Base-by-base conservation (phyloP, 2,888 invertebrate genomes). In the Lasioglossum malachurum region DNA sequence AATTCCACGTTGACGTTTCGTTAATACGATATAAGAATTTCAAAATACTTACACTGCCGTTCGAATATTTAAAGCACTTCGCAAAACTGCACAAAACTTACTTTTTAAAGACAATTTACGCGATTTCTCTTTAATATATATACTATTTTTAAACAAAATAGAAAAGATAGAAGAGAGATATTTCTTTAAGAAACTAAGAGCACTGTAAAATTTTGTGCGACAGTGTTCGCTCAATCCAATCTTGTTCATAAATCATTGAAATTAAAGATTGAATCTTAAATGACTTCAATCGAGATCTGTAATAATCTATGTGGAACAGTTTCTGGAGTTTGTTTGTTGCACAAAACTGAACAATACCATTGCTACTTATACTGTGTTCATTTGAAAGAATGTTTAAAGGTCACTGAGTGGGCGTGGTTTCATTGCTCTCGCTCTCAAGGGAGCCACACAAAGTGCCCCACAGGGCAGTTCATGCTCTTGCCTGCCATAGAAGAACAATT, bases 1-100 rank as follows among this genome's bases (percentile, higher is more conserved):
- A 41, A 38, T 38, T 38, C 69, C 35, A 35, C 69, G 35, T 10
- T 23, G 35, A 38, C 2, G 38, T 69, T 69, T 69, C 35, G 38
- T 69, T 23, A 12, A 35, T 23, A 44, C 44, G 44, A 44, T 44
- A 38, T 38, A 69, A 41, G 69, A 23, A n/a, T 69, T n/a, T 41
- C 69, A 69, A 69, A 69, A 69, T 38, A 38, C 38, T 69, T n/a
- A 69, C 69, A 69, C 67, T 67, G 67, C 67, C 69, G 69, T 19
- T 69, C 38, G 23, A 4, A 41, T 38, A 69, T 19, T 69, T 23
- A 41, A 35, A 12, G 35, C 69, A 69, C 35, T 23, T 19, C 35
- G 67, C 35, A 67, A 67, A 35, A 35, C 67, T 67, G 31, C 35
- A 67, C 31, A 67, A 31, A 67, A 67, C 31, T 35, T 67, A 35